Base-by-base conservation (phyloP, 2,797 vertebrate species). In the Rhinichthys osculus region DNA sequence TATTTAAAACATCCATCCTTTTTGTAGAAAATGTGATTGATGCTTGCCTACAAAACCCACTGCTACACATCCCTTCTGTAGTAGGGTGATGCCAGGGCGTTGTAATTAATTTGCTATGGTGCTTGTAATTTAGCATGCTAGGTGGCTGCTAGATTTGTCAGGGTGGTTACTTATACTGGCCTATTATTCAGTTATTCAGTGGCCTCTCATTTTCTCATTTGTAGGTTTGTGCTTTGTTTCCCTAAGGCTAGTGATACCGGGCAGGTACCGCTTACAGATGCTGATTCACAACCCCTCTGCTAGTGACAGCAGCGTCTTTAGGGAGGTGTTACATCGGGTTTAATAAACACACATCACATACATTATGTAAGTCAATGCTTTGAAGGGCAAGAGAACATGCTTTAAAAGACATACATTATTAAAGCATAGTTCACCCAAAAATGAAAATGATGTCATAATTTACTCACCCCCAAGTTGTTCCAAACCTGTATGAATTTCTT, bases 161-260 rank as follows among this genome's bases (percentile, higher is more conserved):
- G 13, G n/a, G 59, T 62, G 59, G 5, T 64, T 64, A 30, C 59
- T 64, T 64, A 6, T 30, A 14, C 59, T 30, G n/a, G n/a, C n/a
- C 59, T 64, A 27, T 59, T 82, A 69, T 81, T 81, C 44, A 69
- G 30, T 52, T 66, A 52, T 84, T 76, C 47, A 67, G 8, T 66
- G 62, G 21, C 78, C 35, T 77, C 21, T 38, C 35, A 57, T 67
- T 84, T 70, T 33, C 66, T 70, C 47, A 69, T 81, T 81, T 81
- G 78, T 52, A 23, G 14, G 21, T 50, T 81, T 59, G 66, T 40
- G 52, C 7, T 3, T 81, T 70, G 30, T 69, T 81, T 81, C 27
- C 79, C 33, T 54, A 33, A 70, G 64, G 44, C 44, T 14, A 81
- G 50, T 30, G 64, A 38, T 81, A 14, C 40, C 3, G 27, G 13